Percentiles rank a stretch among this genome's conserved stretches.
phyloP scores from a whole-genome alignment of 2,888 invertebrate genomes.

The Orthosia incerta region DNA sequence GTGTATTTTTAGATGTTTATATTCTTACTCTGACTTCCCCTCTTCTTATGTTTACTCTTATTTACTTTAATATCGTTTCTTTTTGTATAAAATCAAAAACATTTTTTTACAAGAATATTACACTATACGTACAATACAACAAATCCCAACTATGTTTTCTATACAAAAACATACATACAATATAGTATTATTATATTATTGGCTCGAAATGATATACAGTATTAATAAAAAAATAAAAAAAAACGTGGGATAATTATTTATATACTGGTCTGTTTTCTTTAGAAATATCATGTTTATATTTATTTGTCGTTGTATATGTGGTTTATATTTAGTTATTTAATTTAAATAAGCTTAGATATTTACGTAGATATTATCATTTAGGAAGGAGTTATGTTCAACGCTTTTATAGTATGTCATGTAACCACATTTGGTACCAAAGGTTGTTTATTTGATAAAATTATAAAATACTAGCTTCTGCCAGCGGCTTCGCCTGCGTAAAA shows the following conservation, averaged over 20 bases:
- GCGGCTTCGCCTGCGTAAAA: too few species aligned
- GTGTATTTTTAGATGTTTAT: too few species aligned
- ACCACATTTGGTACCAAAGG: too few species aligned
- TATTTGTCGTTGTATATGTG: background rate
- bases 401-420: too few species aligned
- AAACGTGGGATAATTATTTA: constrained; percentile 29
- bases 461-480: too few species aligned
- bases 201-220: constrained; percentile 20
- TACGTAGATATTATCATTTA: too few species aligned
- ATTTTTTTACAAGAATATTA: too few species aligned
- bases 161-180: background rate
- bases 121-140: background rate
- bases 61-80: background rate
- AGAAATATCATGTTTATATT: background rate
- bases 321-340: background rate
- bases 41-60: too few species aligned
- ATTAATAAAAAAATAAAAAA: constrained; percentile 32
- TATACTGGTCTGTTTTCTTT: background rate
- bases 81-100: background rate
- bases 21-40: too few species aligned
- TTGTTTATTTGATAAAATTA: too few species aligned
- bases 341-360: background rate
- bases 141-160: background rate
- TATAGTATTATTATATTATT: constrained; percentile 11
- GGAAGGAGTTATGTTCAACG: too few species aligned